phyloP scores from a whole-genome alignment of 2,888 invertebrate species.

The Rhaphigaster nebulosa region DNA sequence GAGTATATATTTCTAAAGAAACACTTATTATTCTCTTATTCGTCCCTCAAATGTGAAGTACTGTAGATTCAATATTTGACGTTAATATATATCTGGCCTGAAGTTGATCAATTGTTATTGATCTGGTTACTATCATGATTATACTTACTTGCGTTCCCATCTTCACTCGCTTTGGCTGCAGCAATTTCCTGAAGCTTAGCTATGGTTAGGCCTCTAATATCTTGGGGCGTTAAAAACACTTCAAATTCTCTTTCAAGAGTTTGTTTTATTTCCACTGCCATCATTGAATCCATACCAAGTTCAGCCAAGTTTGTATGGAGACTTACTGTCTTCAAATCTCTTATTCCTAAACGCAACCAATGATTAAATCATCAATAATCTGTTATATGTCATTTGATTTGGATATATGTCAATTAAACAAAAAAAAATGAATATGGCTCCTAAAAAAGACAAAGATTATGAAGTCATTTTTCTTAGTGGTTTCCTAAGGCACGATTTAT shows the following conservation, averaged over 20 bases:
- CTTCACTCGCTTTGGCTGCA: slow-evolving; percentile 63
- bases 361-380: slow-evolving; percentile 3
- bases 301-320: slow-evolving; percentile 85
- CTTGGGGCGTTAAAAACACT: slow-evolving; percentile 86
- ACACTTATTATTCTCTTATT: too few species aligned
- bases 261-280: slow-evolving; percentile 97
- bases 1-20: too few species aligned
- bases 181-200: slow-evolving; percentile 72
- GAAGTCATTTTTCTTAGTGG: too few species aligned
- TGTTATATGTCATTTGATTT: not conserved
- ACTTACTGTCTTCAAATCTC: slow-evolving; percentile 79
- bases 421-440: too few species aligned
- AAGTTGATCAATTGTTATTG: too few species aligned
- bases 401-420: too few species aligned
- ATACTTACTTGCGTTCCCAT: not conserved
- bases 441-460: too few species aligned
- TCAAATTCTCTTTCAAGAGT: slow-evolving; percentile 91
- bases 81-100: too few species aligned
- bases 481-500: too few species aligned
- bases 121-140: too few species aligned
- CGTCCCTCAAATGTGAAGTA: too few species aligned
- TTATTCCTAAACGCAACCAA: slow-evolving; percentile 70
- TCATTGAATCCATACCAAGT: slow-evolving; percentile 96
- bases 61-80: too few species aligned
- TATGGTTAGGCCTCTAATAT: slow-evolving; percentile 85